These are phyloP conservation scores for Cavia porcellus DNA, from an alignment of 2,113 vertebrate species.

Conservation along the genomic window DNA sequence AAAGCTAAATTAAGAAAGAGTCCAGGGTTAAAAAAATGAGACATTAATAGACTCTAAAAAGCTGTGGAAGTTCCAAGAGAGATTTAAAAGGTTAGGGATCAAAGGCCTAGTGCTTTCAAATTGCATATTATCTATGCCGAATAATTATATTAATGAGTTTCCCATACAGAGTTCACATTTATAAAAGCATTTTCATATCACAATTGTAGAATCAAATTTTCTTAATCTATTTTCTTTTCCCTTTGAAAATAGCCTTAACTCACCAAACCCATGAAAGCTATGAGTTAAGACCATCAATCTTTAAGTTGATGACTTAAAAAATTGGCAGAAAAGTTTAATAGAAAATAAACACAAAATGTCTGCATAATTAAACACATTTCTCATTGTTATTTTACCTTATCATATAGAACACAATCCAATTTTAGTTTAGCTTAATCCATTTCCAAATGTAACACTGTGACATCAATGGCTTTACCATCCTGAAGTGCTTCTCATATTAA, in stretches of 20 bases:
- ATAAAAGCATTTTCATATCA: constrained; percentile 41
- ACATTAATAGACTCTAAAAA: constrained; percentile 65
- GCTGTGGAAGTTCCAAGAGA: constrained; percentile 58
- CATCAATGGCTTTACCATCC: neutral
- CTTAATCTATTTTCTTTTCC: constrained; percentile 45
- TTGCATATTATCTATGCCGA: constrained; percentile 66
- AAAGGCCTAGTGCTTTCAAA: constrained; percentile 75
- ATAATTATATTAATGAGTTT: constrained; percentile 76
- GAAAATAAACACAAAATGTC: neutral
- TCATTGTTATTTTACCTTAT: neutral
- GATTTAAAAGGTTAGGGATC: constrained; percentile 75
- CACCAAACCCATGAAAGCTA: constrained; percentile 10
- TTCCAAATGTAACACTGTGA: neutral
- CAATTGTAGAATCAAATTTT: constrained; percentile 70
- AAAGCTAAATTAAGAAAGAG: constrained; percentile 60
- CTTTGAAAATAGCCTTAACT: constrained; percentile 47
- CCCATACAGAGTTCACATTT: constrained; percentile 68
- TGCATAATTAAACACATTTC: neutral
- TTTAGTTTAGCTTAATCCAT: accelerated
- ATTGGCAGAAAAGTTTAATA: neutral
- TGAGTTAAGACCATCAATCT: constrained; percentile 39
- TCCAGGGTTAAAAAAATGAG: neutral
- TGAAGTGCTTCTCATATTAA: neutral
- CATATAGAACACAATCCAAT: neutral
- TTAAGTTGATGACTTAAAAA: neutral